Conservation (phyloP, 2,113 vertebrate genomes). For the Crotalus tigris region DNA sequence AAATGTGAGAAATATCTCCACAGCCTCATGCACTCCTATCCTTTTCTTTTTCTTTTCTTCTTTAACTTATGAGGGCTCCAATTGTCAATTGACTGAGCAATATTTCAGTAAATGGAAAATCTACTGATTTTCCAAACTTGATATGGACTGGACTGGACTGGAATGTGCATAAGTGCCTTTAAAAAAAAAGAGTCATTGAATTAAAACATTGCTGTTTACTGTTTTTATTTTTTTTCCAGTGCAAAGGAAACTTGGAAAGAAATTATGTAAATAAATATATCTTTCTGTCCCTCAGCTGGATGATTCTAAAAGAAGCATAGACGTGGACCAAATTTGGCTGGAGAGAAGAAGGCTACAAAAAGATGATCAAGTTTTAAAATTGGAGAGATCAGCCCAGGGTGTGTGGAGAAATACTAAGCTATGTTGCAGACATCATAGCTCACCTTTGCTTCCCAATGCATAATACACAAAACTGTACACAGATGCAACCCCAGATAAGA, state of each 20-base stretch:
- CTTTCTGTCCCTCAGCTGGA: not conserved
- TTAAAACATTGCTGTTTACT: not conserved
- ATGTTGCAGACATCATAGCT: not conserved
- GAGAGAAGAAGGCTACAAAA: not conserved
- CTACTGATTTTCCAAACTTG: too few relatives aligned
- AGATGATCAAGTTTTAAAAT: not conserved
- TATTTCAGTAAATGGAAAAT: too few relatives aligned
- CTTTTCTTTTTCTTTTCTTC: too few relatives aligned
- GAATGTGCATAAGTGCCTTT: too few relatives aligned
- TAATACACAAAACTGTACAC: not conserved
- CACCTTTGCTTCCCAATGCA: not conserved
- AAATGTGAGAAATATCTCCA: too few relatives aligned
- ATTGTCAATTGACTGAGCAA: too few relatives aligned
- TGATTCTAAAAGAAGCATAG: not conserved
- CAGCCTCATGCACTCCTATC: too few relatives aligned
- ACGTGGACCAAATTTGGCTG: not conserved
- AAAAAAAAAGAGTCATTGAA: not conserved
- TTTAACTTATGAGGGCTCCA: too few relatives aligned
- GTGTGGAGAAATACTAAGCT: not conserved
- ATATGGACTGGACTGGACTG: too few relatives aligned
- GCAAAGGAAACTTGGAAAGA: not conserved
- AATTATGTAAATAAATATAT: not conserved
- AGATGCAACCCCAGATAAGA: not conserved
- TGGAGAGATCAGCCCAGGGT: not conserved
- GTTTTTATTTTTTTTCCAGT: not conserved